Evolutionary conservation across 2,888 invertebrate species (phyloP).

Genomic region (Craniophora ligustri): DNA sequence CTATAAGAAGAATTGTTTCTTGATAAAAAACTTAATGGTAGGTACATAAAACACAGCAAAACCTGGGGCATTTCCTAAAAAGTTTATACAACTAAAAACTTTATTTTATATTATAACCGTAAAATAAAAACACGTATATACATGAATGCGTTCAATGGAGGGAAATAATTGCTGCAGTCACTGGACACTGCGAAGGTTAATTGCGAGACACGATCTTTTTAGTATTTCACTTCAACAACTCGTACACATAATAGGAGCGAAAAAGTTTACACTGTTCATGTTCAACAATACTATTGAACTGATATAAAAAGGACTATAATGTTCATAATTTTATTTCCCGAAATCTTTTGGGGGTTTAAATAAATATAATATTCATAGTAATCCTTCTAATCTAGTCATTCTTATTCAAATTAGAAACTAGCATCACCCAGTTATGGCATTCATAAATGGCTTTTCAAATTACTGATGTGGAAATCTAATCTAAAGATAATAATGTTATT

Average conservation of each 20-base stretch:
- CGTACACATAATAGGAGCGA: slow-evolving; percentile 5
- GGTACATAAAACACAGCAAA: slow-evolving; percentile 7
- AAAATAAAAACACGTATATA: slow-evolving; percentile 18
- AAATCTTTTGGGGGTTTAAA: not conserved
- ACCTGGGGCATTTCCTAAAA: slow-evolving; percentile 26
- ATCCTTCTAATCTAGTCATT: slow-evolving; percentile 14
- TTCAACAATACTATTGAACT: too few relatives aligned
- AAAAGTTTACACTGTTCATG: slow-evolving; percentile 2
- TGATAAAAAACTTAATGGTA: slow-evolving; percentile 30
- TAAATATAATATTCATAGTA: slow-evolving; percentile 5
- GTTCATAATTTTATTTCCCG: not conserved
- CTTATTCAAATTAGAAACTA: slow-evolving; percentile 43
- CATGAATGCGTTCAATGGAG: slow-evolving; percentile 20
- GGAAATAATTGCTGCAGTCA: slow-evolving; percentile 43
- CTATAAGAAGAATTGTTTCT: slow-evolving; percentile 10
- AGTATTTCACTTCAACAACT: slow-evolving; percentile 28
- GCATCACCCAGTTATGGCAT: slow-evolving; percentile 28
- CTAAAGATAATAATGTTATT: slow-evolving; percentile 56
- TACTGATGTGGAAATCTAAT: slow-evolving; percentile 52
- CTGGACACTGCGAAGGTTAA: slow-evolving; percentile 47
- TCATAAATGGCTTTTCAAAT: slow-evolving; percentile 50
- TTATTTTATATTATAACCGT: slow-evolving; percentile 15
- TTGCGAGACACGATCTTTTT: slow-evolving; percentile 44
- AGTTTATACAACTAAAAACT: slow-evolving; percentile 17
- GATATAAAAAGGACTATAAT: not conserved